phyloP scores from a whole-genome alignment of 2,888 invertebrate genomes.

The Lasioglossum oenotherae region DNA sequence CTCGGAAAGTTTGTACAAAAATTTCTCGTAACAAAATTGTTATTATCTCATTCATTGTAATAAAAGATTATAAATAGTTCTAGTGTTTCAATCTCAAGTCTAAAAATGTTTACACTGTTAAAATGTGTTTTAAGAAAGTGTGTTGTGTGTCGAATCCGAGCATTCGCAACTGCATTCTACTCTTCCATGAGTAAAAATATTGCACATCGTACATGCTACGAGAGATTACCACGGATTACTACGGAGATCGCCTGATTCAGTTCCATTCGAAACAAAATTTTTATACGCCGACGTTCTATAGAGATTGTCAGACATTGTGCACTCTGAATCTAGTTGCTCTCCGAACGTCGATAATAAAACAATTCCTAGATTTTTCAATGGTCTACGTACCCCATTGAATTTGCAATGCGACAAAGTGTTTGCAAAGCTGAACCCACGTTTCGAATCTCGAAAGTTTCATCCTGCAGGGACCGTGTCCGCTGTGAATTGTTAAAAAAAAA shows the following conservation, averaged over 20 bases:
- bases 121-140: neutral
- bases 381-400: neutral
- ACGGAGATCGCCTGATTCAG: neutral
- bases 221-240: no score
- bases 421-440: neutral
- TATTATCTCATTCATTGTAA: no score
- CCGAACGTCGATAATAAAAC: neutral
- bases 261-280: neutral
- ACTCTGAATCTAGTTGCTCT: neutral
- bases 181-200: neutral
- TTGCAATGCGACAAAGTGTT: neutral
- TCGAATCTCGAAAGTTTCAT: neutral
- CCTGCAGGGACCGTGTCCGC: neutral
- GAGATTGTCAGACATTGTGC: neutral
- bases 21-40: no score
- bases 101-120: neutral
- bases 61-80: no score
- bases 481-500: neutral
- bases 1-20: no score
- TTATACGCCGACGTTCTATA: neutral
- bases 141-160: neutral
- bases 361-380: slow-evolving; percentile 2
- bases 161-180: neutral
- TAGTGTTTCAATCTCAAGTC: no score
- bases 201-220: neutral